Evolutionary conservation across 1,140 invertebrate species (phyloP).

Genomic region (Hestina assimilis): DNA sequence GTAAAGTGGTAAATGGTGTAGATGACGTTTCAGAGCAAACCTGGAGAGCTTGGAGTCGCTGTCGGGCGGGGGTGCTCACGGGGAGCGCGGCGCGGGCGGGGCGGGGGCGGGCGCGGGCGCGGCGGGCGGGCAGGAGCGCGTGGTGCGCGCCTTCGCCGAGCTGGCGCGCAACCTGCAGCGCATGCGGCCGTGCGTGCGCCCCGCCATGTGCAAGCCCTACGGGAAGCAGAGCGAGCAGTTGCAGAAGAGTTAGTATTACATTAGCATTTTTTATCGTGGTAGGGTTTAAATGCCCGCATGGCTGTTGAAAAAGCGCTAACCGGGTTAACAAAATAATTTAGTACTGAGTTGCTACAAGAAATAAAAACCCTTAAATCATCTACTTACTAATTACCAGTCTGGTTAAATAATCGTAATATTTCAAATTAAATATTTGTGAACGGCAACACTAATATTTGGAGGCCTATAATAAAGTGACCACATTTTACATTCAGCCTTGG

Average conservation of each 20-base stretch:
- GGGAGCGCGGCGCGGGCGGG: slow-evolving; percentile 34
- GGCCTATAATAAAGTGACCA: too few species aligned
- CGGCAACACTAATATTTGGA: too few species aligned
- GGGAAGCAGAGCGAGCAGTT: slow-evolving; percentile 92
- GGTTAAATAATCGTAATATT: too few species aligned
- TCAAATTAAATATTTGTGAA: too few species aligned
- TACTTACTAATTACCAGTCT: too few species aligned
- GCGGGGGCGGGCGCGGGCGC: slow-evolving; percentile 20
- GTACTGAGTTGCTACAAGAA: too few species aligned
- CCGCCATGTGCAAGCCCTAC: slow-evolving; percentile 92
- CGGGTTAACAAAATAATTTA: too few species aligned
- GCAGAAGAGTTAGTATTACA: slow-evolving; percentile 86
- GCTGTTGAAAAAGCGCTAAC: too few species aligned
- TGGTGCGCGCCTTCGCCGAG: slow-evolving; percentile 88
- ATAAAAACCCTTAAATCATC: too few species aligned
- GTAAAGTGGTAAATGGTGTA: not conserved
- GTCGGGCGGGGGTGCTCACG: slow-evolving; percentile 53
- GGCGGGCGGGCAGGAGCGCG: slow-evolving; percentile 85
- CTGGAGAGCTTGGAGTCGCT: slow-evolving; percentile 84
- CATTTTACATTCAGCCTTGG: too few species aligned
- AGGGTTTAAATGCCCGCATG: too few species aligned
- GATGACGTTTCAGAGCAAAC: slow-evolving; percentile 77
- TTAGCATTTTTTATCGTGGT: too few species aligned
- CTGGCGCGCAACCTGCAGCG: slow-evolving; percentile 91
- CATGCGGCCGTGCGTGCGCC: slow-evolving; percentile 90